These are phyloP conservation scores for Climacteris rufus DNA, from an alignment of 2,113 vertebrate species.

Conservation along the genomic window DNA sequence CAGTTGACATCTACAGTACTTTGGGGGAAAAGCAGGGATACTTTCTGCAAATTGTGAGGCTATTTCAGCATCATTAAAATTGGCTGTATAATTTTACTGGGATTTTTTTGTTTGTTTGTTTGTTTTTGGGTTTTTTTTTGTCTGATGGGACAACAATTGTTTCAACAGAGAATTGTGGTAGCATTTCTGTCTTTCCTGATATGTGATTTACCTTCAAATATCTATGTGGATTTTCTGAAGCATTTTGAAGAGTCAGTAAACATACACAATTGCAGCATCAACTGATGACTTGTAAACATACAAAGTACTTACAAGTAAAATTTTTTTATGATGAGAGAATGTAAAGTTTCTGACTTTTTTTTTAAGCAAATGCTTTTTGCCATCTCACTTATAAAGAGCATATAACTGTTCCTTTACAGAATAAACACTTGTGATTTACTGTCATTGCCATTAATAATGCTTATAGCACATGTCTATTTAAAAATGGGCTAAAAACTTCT, in stretches of 20 bases:
- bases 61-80: background rate
- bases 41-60: background rate
- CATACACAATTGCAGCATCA: background rate
- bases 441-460: background rate
- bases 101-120: too few relatives aligned
- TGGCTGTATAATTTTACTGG: background rate
- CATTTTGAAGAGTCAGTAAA: background rate
- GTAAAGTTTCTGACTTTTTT: background rate
- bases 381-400: background rate
- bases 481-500: background rate
- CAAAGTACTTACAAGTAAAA: background rate
- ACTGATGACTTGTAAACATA: background rate
- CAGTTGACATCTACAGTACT: background rate
- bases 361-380: background rate
- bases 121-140: background rate
- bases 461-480: background rate
- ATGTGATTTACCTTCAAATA: background rate
- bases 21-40: background rate
- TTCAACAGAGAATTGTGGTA: background rate
- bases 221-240: background rate
- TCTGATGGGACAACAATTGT: background rate
- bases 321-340: background rate
- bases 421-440: background rate
- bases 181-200: background rate
- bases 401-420: background rate